Evolutionary conservation across 2,888 invertebrate genomes (phyloP), one percentile per base, ranked within the genome.

Genomic region (Microchrysa polita): DNA sequence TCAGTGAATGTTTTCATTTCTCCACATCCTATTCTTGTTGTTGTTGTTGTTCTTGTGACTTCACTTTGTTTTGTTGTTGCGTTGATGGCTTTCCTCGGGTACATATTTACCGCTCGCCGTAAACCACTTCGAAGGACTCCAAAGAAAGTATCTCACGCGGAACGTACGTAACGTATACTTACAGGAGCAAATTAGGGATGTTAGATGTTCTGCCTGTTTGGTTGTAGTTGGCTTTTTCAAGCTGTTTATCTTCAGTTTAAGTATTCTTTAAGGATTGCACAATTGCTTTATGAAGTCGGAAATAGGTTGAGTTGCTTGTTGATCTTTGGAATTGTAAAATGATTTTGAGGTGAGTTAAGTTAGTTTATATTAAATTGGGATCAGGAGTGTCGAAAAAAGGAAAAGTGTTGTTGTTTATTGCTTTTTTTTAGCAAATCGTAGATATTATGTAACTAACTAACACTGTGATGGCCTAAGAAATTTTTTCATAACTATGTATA

Each of bases 201-300:
- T 52, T 57, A 5, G 57, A 34, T 34, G 34, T n/a, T 34, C 40
- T 44, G 14, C 7, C 52, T 34, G 69, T 18, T 42, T 20, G 69
- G 27, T 7, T 7, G 27, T 52, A 40, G 67, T 55, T 55, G 16
- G 55, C 55, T 40, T 69, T 40, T 69, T 69, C 55, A 55, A 55
- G 69, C 42, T 69, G 69, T 69, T 69, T 55, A 53, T 67, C 67
- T 67, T 53, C 65, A 34, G 42, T 27, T 67, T 34, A 4, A 67
- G 53, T 53, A 55, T 55, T 67, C 67, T 27, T 23, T 34, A 55
- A 53, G 55, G 22, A 67, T 67, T 53, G 67, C 53, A 12, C 27
- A 53, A 67, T 67, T 67, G 67, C 67, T 67, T 67, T 67, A 67
- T 67, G 67, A 34, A 53, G 18, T 53, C 44, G 65, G 65, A 44